Conservation (phyloP, 2,797 vertebrate species). For the Catamblyrhynchus diadema region DNA sequence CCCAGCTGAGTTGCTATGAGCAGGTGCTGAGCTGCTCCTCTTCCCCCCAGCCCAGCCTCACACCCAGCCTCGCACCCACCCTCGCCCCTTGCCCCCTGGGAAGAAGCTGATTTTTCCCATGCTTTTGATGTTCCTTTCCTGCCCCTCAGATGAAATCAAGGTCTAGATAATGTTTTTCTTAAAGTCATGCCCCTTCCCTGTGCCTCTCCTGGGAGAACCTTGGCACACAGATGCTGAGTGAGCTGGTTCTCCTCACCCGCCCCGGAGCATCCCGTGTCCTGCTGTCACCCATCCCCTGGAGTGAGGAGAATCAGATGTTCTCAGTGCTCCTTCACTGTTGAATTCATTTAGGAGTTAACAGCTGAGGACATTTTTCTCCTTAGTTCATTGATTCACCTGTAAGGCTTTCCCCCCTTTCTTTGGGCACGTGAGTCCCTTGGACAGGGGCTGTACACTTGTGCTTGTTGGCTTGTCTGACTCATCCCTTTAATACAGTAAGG, state of each 20-base stretch:
- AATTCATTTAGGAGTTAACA: neutral
- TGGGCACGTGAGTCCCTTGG: neutral
- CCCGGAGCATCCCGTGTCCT: neutral
- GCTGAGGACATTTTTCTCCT: neutral
- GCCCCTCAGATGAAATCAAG: neutral
- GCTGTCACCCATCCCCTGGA: neutral
- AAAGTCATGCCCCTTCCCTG: neutral
- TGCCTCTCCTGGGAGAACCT: neutral
- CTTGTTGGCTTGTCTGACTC: neutral
- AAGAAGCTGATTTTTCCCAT: neutral
- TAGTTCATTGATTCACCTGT: neutral
- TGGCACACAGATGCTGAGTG: neutral
- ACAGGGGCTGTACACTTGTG: neutral
- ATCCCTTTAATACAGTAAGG: neutral
- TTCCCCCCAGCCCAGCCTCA: neutral
- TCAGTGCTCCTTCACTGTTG: neutral
- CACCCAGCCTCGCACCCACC: neutral
- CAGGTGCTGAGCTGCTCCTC: neutral
- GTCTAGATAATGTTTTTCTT: neutral
- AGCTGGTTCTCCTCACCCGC: neutral
- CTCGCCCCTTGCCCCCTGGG: neutral
- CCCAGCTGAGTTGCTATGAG: constrained; percentile 18
- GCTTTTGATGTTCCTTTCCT: neutral
- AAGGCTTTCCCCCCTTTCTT: neutral
- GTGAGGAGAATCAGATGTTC: neutral